Conservation (phyloP, 2,888 invertebrate species). For the Bimastos eiseni region DNA sequence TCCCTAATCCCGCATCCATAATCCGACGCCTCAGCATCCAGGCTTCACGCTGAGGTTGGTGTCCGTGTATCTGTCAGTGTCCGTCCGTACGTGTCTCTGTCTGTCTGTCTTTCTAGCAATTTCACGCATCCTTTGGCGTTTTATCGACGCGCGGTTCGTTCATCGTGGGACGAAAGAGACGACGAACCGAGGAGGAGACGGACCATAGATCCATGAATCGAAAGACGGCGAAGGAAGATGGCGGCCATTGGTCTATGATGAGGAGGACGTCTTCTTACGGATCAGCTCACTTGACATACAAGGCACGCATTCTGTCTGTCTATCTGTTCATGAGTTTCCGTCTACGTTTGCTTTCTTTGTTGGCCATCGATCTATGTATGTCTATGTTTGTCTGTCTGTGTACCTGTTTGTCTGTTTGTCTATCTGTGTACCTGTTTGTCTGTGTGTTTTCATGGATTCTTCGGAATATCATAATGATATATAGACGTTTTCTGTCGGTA, state of each 20-base stretch:
- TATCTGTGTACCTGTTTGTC: neutral
- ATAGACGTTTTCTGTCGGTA: no score
- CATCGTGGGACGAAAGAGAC: neutral
- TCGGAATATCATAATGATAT: no score
- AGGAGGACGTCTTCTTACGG: no score
- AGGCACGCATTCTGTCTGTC: no score
- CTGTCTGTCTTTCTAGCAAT: neutral
- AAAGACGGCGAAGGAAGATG: no score
- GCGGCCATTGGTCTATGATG: no score
- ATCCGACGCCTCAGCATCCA: neutral
- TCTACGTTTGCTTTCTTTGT: neutral
- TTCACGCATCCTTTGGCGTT: neutral
- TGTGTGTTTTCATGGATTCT: no score
- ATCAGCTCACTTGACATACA: no score
- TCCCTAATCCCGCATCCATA: neutral
- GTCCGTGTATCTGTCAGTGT: no score
- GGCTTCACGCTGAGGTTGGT: neutral
- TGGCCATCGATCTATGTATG: neutral
- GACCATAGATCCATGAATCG: no score
- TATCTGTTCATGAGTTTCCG: neutral
- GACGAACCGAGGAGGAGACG: neutral
- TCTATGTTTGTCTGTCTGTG: neutral
- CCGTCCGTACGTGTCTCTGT: no score
- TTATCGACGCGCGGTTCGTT: neutral
- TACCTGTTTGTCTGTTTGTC: neutral